Base-by-base conservation (phyloP, 2,113 vertebrate species). In the Atlantisia rogersi region DNA sequence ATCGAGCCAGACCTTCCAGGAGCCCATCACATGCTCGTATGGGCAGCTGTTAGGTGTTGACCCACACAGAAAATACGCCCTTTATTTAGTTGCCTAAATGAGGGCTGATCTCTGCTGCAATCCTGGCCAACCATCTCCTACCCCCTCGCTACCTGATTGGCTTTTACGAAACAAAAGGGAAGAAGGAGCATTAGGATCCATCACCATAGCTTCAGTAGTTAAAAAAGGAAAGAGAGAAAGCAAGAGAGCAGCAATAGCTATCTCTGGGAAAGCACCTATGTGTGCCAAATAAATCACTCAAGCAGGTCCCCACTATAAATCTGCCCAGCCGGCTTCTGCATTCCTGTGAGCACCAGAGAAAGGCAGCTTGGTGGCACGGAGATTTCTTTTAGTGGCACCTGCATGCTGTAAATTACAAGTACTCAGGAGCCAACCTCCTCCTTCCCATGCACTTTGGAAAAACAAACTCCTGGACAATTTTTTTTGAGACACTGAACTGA, bases 121-220 rank as follows among this genome's bases (percentile, higher is more conserved):
- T 26, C 53, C 71, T 35, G 44, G 44, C 85, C 88, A 77, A 74
- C 67, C 65, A 86, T 16, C 88, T 84, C 94, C 85, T 80, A 18
- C 68, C 63, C 59, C 64, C 85, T 55, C 20, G 44, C 85, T 22
- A 95, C 94, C 92, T 65, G 91, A 94, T 86, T 93, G 93, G 92
- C 83, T 91, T 96, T 46, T 15, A 39, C 58, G 65, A 5, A 86
- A 95, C 88, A 97, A 96, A 94, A 90, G 77, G 65, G 26, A 77
- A 82, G 55, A 20, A 42, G 8, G 69, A 84, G 68, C 4, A 42
- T 19, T 48, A 92, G 83, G 86, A 88, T 76, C 82, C 78, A 74
- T n/a, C 9, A 1, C 67, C 91, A 90, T 32, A 67, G 94, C 42
- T 74, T 40, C 60, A 22, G 40, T 58, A 32, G 11, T 78, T 68